Conservation (phyloP, 2,888 invertebrate genomes). For the Lissonota sp. region DNA sequence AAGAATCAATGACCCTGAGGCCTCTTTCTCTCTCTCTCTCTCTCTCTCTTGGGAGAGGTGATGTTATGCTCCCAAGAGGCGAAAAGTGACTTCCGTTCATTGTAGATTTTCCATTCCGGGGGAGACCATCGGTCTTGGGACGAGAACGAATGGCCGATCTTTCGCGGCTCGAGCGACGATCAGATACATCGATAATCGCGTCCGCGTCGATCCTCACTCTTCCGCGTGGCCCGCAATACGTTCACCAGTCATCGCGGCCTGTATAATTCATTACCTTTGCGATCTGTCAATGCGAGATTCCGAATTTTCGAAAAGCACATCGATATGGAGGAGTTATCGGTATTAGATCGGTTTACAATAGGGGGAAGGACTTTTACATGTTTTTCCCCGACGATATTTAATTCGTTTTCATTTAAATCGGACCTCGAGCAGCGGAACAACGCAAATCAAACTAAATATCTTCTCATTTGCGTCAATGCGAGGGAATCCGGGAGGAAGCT, state of each 20-base stretch:
- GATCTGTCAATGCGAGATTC: no score
- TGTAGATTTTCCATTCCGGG: conserved; percentile 21
- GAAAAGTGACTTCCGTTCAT: conserved; percentile 60
- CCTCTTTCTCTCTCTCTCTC: background rate
- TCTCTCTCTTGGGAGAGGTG: conserved; percentile 2
- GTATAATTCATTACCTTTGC: background rate
- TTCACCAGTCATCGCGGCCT: conserved; percentile 38
- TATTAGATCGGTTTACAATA: no score
- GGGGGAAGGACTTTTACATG: no score
- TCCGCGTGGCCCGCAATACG: conserved; percentile 57
- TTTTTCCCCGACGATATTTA: no score
- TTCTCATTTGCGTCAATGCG: no score
- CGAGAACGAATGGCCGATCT: conserved; percentile 64
- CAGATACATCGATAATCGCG: conserved; percentile 67
- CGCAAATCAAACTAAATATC: no score
- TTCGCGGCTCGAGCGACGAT: conserved; percentile 50
- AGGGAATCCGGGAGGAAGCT: no score
- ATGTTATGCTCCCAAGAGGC: conserved; percentile 6
- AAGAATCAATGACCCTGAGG: conserved; percentile 48
- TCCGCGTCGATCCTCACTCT: no score
- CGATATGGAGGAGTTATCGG: no score
- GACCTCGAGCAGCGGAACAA: no score
- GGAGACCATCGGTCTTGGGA: conserved; percentile 39
- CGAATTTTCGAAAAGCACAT: no score
- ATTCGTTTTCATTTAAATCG: no score